Evolutionary conservation across 2,888 invertebrate genomes (phyloP), one percentile per base, ranked within the genome.

Genomic region (Chaitophorus viminalis): DNA sequence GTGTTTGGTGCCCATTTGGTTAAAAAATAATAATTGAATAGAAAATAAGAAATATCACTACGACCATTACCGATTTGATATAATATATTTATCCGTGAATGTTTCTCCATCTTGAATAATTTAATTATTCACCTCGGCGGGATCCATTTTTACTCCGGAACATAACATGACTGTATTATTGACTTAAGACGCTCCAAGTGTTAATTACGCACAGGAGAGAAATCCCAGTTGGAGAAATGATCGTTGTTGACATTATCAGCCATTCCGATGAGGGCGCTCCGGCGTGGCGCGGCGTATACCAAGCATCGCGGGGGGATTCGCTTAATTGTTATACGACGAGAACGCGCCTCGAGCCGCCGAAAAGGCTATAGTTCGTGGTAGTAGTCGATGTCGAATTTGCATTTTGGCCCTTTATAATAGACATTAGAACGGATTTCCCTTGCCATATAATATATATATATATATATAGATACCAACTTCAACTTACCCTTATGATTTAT

Each of bases 281-380:
- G 31, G 29, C 75, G 46, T 36, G 18, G 29, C 39, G 70, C 31
- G 29, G 9, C 31, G 9, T 54, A 39, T 54, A 54, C 21, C 8
- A 14, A 25, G 74, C 46, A 74, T 60, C 79, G 79, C 79, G 78
- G 70, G 86, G 85, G 86, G 79, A 79, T 87, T 81, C 72, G 29
- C 79, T 87, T 87, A 87, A 87, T 87, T 87, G 86, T 87, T 87
- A 87, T 87, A 87, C 65, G 86, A 87, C 79, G 29, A 79, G 75
- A 29, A 39, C 79, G 79, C 21, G n/a, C 54, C 21, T 18, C 76
- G 76, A n/a, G 36, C 46, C 70, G 33, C 18, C 3, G 78, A 25
- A 31, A 3, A 21, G 79, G 33, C 68, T 52, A 70, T 72, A 72
- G 78, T 74, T 72, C 52, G 78, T 3, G 68, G 72, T 79, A 31